Conservation (phyloP, 2,888 invertebrate species). For the Lasioglossum zephyrum region DNA sequence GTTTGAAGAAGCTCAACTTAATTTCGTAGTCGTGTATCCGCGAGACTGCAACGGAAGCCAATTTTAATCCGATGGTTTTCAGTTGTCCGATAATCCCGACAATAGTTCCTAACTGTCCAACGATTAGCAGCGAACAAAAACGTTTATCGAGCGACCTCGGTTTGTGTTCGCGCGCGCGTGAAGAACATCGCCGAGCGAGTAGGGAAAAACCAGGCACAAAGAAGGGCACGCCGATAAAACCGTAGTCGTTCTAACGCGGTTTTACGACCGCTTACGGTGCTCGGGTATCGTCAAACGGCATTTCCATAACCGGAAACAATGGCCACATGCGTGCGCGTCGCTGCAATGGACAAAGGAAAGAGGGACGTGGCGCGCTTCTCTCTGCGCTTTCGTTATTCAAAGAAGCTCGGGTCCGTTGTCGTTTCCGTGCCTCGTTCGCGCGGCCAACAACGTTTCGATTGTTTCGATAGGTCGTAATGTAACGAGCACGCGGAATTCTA, state of each 20-base stretch:
- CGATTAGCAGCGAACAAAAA: constrained; percentile 4
- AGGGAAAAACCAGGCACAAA: constrained; percentile 7
- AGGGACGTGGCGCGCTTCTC: not conserved
- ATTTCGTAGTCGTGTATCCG: not conserved
- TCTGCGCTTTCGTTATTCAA: constrained; percentile 24
- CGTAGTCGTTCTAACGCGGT: constrained; percentile 34
- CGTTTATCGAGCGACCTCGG: not conserved
- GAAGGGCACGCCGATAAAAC: constrained; percentile 16
- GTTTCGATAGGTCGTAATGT: constrained; percentile 23
- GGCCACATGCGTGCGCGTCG: not conserved
- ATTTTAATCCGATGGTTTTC: not conserved
- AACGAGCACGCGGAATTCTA: not conserved
- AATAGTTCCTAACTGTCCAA: not conserved
- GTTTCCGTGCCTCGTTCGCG: constrained; percentile 23
- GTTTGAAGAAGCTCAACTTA: not conserved
- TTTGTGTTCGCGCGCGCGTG: not conserved
- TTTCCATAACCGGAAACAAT: constrained; percentile 45
- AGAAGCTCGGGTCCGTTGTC: constrained; percentile 25
- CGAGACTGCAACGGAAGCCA: not conserved
- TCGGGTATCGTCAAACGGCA: constrained; percentile 33
- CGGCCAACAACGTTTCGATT: constrained; percentile 19
- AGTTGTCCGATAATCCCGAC: constrained; percentile 4
- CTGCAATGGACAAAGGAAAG: constrained; percentile 18
- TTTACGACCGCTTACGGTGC: constrained; percentile 27
- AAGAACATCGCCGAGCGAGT: not conserved